Percentiles rank a stretch among this genome's conserved stretches.
Conservation (phyloP, 2,797 vertebrate genomes). For the Megalops cyprinoides region DNA sequence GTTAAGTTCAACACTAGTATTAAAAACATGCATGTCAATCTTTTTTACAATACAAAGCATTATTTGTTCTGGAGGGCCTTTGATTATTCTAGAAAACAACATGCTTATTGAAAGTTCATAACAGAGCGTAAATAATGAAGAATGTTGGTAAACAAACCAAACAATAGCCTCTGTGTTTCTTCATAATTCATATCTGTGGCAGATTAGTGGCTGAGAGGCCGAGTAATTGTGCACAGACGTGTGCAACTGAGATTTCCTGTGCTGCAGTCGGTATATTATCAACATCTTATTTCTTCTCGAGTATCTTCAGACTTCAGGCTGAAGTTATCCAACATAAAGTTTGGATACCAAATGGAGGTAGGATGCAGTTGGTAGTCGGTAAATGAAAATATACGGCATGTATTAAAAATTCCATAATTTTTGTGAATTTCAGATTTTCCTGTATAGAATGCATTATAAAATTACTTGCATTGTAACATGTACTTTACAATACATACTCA, state of each 20-base stretch:
- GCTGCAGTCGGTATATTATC: background rate
- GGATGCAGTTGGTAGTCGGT: too few relatives aligned
- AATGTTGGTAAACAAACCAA: slow-evolving; percentile 12
- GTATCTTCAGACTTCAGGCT: background rate
- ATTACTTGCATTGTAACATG: too few relatives aligned
- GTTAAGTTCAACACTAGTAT: background rate
- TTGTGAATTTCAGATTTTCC: too few relatives aligned
- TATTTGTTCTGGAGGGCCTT: slow-evolving; percentile 2
- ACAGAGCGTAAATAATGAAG: slow-evolving; percentile 19
- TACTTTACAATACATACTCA: too few relatives aligned
- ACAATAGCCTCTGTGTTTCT: slow-evolving; percentile 23
- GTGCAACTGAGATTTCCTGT: background rate
- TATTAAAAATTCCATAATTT: too few relatives aligned
- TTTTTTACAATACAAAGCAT: background rate
- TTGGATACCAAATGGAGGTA: too few relatives aligned
- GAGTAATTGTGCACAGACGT: background rate
- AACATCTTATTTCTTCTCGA: background rate
- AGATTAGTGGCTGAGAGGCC: slow-evolving; percentile 1
- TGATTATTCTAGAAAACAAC: slow-evolving; percentile 8
- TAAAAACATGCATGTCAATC: background rate
- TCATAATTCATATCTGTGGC: slow-evolving; percentile 5
- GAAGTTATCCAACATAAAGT: too few relatives aligned
- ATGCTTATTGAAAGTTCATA: slow-evolving; percentile 25
- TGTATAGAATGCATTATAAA: too few relatives aligned
- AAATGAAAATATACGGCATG: too few relatives aligned